Conservation (phyloP, 2,888 invertebrate species). For the Metacarcinus magister region DNA sequence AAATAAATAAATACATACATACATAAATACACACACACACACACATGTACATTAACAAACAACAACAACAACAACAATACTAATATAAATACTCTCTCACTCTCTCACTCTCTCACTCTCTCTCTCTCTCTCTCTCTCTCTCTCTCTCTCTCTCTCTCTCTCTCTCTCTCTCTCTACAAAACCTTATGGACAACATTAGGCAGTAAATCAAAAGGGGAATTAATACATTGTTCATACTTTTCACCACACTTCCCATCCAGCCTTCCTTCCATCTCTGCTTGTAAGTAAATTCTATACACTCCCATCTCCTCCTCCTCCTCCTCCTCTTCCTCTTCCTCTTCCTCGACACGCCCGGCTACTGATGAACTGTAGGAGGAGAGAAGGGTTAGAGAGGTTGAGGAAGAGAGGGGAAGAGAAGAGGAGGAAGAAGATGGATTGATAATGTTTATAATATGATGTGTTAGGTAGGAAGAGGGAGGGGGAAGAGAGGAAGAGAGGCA, state of each 20-base stretch:
- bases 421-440: too few relatives aligned
- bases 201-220: slow-evolving; percentile 69
- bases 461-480: neutral
- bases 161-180: slow-evolving; percentile 28
- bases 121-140: neutral
- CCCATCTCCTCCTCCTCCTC: neutral
- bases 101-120: too few relatives aligned
- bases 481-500: neutral
- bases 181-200: slow-evolving; percentile 51
- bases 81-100: too few relatives aligned
- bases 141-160: neutral
- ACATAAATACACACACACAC: neutral
- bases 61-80: too few relatives aligned
- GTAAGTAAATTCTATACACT: slow-evolving; percentile 52
- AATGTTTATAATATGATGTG: neutral
- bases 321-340: slow-evolving; percentile 43
- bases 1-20: neutral
- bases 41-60: neutral
- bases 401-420: too few relatives aligned
- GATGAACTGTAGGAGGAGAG: neutral
- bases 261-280: slow-evolving; percentile 70
- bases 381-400: too few relatives aligned
- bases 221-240: slow-evolving; percentile 42
- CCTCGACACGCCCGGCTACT: neutral
- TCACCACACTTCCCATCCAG: slow-evolving; percentile 69